A percentile compares a stretch with the other conserved stretches of the same genome.
Evolutionary conservation across 2,888 invertebrate species (phyloP).

Genomic region (Sicus ferrugineus): DNA sequence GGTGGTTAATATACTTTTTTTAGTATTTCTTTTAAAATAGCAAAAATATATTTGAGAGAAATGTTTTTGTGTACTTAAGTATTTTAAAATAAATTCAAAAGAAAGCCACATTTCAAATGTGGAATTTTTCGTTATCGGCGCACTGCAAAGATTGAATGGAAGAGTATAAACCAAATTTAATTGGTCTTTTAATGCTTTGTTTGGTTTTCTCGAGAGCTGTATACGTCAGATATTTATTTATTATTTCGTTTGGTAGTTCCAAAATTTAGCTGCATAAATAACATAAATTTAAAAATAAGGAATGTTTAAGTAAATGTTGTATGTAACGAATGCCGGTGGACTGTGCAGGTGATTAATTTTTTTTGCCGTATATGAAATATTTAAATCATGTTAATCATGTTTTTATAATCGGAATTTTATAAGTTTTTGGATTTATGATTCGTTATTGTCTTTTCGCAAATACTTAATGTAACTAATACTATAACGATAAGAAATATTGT

Average conservation of each 20-base stretch:
- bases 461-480: too few species aligned
- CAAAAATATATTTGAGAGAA: not conserved
- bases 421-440: too few species aligned
- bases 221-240: not conserved
- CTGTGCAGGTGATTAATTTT: too few species aligned
- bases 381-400: too few species aligned
- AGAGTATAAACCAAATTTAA: conserved; percentile 1
- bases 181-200: not conserved
- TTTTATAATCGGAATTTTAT: too few species aligned
- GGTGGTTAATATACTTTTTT: not conserved
- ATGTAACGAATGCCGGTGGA: too few species aligned
- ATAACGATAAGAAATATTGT: too few species aligned
- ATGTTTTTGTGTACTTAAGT: not conserved
- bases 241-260: not conserved
- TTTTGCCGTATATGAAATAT: too few species aligned
- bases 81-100: conserved; percentile 6
- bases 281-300: not conserved
- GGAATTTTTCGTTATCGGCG: not conserved
- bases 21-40: not conserved
- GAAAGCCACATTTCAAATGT: conserved; percentile 1
- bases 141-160: not conserved
- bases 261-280: not conserved
- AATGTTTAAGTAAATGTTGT: too few species aligned
- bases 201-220: not conserved
- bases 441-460: too few species aligned